Conservation (phyloP, 2,797 vertebrate species). For the Pteropus rufus region DNA sequence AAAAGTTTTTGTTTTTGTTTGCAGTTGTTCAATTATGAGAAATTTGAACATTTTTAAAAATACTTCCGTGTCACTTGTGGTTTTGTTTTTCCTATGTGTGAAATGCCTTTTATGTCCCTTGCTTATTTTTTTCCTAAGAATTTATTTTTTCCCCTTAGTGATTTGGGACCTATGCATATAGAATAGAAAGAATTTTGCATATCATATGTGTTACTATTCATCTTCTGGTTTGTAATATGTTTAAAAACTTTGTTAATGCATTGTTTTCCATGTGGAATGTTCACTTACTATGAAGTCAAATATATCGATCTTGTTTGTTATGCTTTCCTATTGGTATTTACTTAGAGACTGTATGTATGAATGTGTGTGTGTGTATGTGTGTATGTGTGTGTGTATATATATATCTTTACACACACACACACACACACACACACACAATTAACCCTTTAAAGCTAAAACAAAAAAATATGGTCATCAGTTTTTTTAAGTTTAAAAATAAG, state of each 20-base stretch:
- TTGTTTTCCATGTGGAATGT: not conserved
- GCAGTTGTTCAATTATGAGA: not conserved
- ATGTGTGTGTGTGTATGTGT: not conserved
- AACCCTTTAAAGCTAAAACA: not conserved
- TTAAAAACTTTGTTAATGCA: not conserved
- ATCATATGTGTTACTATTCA: not conserved
- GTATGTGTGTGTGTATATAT: not conserved
- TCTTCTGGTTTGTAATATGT: not conserved
- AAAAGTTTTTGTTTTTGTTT: not conserved
- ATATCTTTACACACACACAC: not conserved
- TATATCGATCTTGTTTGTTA: not conserved
- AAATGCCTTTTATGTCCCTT: not conserved
- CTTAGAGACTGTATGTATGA: not conserved
- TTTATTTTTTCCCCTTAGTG: not conserved
- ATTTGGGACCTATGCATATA: not conserved
- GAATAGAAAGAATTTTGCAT: not conserved
- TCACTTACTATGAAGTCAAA: not conserved
- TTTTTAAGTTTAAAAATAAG: not conserved
- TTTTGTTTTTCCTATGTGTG: not conserved
- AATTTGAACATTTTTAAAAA: not conserved
- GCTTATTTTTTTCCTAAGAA: not conserved
- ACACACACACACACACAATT: not conserved
- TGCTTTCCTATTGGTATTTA: not conserved
- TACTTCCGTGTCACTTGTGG: not conserved
- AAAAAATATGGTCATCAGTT: not conserved